Conservation (phyloP, 1,140 invertebrate genomes). For the Brachionus paranguensis region DNA sequence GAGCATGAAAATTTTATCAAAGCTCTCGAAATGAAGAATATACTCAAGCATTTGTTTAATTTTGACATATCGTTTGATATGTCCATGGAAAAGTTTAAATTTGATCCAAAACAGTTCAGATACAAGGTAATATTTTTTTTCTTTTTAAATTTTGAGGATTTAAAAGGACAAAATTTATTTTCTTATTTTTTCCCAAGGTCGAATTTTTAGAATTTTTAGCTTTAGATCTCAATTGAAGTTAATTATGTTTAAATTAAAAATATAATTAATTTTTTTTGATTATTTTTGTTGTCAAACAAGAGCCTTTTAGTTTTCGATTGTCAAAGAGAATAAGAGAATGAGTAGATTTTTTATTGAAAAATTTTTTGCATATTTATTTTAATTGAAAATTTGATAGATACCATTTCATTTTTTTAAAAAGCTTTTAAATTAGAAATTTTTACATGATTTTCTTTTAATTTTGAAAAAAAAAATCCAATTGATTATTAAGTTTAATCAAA, state of each 20-base stretch:
- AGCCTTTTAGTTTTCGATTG: too few relatives aligned
- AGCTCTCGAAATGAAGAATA: conserved; percentile 8
- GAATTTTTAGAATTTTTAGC: too few relatives aligned
- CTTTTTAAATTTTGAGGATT: not conserved
- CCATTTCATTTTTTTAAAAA: not conserved
- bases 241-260: too few relatives aligned
- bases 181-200: not conserved
- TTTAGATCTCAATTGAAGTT: too few relatives aligned
- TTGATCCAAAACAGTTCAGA: not conserved
- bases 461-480: too few relatives aligned
- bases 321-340: too few relatives aligned
- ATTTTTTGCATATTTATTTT: not conserved
- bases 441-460: not conserved
- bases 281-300: too few relatives aligned
- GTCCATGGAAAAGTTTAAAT: not conserved
- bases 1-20: not conserved
- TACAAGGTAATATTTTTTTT: not conserved
- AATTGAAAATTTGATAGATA: not conserved
- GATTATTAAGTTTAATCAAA: too few relatives aligned
- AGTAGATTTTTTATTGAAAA: too few relatives aligned
- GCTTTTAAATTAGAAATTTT: not conserved
- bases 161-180: not conserved
- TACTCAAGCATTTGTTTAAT: not conserved
- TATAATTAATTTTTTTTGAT: too few relatives aligned
- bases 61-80: not conserved